Percentiles rank a stretch among this genome's conserved stretches.
Evolutionary conservation across 2,113 vertebrate species (phyloP).

Genomic region (Hyperopisus bebe): DNA sequence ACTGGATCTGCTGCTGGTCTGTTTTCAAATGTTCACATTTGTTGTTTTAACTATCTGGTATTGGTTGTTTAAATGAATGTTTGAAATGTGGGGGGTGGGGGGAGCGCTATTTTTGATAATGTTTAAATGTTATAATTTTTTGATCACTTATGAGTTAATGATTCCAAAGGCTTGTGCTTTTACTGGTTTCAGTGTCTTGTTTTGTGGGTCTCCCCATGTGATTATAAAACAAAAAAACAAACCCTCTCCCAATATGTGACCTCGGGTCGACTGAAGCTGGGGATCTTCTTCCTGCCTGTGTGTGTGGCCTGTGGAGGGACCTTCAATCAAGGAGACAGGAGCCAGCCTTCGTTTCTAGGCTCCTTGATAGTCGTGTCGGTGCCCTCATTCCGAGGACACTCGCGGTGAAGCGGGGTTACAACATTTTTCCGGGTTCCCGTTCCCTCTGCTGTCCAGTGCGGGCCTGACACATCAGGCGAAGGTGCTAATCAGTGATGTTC

Average conservation of each 20-base stretch:
- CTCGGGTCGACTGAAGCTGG: not conserved
- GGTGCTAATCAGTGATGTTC: not conserved
- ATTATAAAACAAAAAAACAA: not conserved
- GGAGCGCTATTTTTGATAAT: not conserved
- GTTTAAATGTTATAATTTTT: not conserved
- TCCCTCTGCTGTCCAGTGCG: not conserved
- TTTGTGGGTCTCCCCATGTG: not conserved
- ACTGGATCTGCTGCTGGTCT: constrained; percentile 19
- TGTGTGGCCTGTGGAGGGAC: not conserved
- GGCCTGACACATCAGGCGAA: not conserved
- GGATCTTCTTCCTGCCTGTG: not conserved
- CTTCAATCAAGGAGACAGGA: not conserved
- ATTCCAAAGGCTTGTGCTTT: not conserved
- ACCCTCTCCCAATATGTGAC: not conserved
- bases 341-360: not conserved
- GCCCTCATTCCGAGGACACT: not conserved
- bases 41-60: not conserved
- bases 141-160: not conserved
- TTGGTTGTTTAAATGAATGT: not conserved
- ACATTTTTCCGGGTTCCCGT: not conserved
- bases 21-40: not conserved
- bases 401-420: not conserved
- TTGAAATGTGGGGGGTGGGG: not conserved
- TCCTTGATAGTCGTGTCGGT: not conserved
- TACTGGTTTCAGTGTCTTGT: not conserved